These are phyloP conservation scores for Megamerina dolium DNA, from an alignment of 2,888 invertebrate genomes.

Conservation along the genomic window DNA sequence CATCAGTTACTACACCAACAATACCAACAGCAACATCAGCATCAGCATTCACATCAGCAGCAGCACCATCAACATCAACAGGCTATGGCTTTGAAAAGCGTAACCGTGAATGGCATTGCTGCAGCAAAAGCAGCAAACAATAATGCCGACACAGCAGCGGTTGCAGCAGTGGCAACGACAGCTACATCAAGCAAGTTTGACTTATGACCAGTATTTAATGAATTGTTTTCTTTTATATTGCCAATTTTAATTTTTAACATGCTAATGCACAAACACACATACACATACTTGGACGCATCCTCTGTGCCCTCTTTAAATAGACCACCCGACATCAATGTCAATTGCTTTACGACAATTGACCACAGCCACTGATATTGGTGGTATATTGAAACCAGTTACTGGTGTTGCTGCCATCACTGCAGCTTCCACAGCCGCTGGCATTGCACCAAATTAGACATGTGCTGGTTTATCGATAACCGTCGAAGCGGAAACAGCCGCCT, in stretches of 20 bases:
- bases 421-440: constrained; percentile 26
- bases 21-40: constrained; percentile 14
- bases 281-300: too few species aligned
- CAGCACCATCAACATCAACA: too few species aligned
- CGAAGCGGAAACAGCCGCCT: constrained; percentile 40
- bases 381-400: constrained; percentile 43
- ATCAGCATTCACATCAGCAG: constrained; percentile 23
- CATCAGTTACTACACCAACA: constrained; percentile 17
- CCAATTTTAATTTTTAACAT: too few species aligned
- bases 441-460: constrained; percentile 26
- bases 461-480: constrained; percentile 31
- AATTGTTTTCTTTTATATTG: too few species aligned
- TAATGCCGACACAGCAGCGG: constrained; percentile 18
- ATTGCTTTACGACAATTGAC: constrained; percentile 46
- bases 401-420: constrained; percentile 40
- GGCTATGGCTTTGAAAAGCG: too few species aligned
- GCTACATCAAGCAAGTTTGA: constrained; percentile 24
- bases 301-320: constrained; percentile 25
- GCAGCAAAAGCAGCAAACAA: constrained; percentile 13
- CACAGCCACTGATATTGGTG: constrained; percentile 41
- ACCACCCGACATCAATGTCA: constrained; percentile 46
- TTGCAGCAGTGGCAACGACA: too few species aligned
- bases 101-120: constrained; percentile 13
- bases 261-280: too few species aligned
- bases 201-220: not conserved